Evolutionary conservation across 2,888 invertebrate genomes (phyloP).

Genomic region (Drosophila melanosoma): DNA sequence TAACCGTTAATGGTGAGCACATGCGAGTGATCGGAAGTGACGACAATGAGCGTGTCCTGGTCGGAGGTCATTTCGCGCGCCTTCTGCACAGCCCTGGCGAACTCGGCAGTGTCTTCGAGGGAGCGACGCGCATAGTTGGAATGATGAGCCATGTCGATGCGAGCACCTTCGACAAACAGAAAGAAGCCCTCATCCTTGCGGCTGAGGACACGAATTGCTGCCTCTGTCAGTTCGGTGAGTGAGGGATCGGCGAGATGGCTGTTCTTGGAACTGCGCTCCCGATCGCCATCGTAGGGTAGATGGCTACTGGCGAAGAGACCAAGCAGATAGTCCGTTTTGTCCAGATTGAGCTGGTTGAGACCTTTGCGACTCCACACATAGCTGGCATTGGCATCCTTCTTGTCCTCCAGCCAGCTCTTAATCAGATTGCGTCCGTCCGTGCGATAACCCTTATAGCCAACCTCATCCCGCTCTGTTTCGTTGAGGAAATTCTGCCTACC

Average conservation of each 20-base stretch:
- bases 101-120: slow-evolving; percentile 92
- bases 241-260: slow-evolving; percentile 87
- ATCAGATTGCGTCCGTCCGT: slow-evolving; percentile 89
- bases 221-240: slow-evolving; percentile 89
- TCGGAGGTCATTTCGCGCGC: slow-evolving; percentile 88
- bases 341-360: slow-evolving; percentile 83
- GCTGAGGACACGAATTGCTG: slow-evolving; percentile 88
- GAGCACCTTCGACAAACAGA: slow-evolving; percentile 89
- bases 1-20: slow-evolving; percentile 92
- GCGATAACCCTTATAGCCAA: slow-evolving; percentile 86
- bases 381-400: slow-evolving; percentile 81
- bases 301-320: slow-evolving; percentile 87
- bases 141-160: slow-evolving; percentile 87
- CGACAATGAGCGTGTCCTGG: slow-evolving; percentile 92
- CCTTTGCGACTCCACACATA: slow-evolving; percentile 82
- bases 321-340: slow-evolving; percentile 86
- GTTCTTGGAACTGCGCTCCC: slow-evolving; percentile 82
- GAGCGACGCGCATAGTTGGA: slow-evolving; percentile 89
- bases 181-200: slow-evolving; percentile 89
- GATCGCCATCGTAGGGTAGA: slow-evolving; percentile 87
- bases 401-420: slow-evolving; percentile 87
- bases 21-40: slow-evolving; percentile 93
- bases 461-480: slow-evolving; percentile 85
- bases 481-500: slow-evolving; percentile 81
- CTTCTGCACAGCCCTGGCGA: slow-evolving; percentile 89